phyloP scores from a whole-genome alignment of 2,113 vertebrate species.

The Oncorhynchus clarkii region DNA sequence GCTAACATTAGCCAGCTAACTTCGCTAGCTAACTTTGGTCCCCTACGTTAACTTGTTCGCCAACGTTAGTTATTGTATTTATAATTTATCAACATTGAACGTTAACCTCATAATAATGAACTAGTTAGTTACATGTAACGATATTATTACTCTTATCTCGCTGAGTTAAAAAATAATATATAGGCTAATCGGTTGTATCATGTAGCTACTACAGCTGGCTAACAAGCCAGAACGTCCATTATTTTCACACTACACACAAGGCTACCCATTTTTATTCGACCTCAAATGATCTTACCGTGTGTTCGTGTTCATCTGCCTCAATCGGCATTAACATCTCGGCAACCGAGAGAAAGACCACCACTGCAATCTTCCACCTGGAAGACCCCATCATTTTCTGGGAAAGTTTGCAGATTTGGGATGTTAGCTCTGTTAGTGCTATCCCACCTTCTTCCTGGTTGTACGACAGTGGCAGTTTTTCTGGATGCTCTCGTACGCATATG shows the following conservation, averaged over 20 bases:
- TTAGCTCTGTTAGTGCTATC: constrained; percentile 77
- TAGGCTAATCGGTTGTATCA: too few relatives aligned
- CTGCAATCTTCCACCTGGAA: constrained; percentile 72
- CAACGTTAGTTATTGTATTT: too few relatives aligned
- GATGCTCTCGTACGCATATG: constrained; percentile 68
- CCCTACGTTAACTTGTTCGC: background rate
- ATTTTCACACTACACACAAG: constrained; percentile 36
- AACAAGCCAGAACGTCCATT: constrained; percentile 60
- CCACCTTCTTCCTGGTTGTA: constrained; percentile 85
- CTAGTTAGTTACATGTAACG: too few relatives aligned
- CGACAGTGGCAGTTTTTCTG: constrained; percentile 78
- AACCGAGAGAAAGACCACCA: constrained; percentile 61
- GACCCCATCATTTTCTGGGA: constrained; percentile 71
- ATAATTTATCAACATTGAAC: too few relatives aligned
- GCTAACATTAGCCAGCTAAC: background rate
- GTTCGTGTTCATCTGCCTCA: constrained; percentile 88
- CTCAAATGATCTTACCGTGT: constrained; percentile 82
- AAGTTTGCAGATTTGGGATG: constrained; percentile 64
- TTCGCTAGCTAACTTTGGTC: background rate
- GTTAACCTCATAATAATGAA: too few relatives aligned
- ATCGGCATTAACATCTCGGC: constrained; percentile 66
- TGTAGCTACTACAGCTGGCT: background rate
- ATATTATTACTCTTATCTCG: too few relatives aligned
- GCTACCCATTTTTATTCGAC: constrained; percentile 55
- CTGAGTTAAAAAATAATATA: too few relatives aligned